Conservation (phyloP, 2,797 vertebrate genomes). For the Arnoldichthys spilopterus region DNA sequence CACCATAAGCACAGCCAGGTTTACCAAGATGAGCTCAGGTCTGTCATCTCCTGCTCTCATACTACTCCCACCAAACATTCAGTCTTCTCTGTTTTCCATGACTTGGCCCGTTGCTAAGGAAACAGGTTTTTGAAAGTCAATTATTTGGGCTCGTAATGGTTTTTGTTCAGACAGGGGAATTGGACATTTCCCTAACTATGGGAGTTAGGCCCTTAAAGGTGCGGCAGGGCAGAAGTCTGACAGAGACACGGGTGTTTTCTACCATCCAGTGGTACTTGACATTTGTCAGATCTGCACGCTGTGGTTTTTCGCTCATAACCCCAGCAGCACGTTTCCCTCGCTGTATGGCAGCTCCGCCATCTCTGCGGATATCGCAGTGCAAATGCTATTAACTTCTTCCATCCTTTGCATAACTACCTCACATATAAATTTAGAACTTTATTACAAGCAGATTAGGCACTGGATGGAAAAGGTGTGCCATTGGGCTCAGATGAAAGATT, state of each 20-base stretch:
- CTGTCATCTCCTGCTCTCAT: background rate
- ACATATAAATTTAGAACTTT: constrained; percentile 55
- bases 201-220: constrained; percentile 73
- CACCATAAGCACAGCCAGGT: background rate
- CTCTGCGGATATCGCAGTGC: constrained; percentile 61
- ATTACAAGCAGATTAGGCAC: constrained; percentile 55
- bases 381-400: constrained; percentile 73
- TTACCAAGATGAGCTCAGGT: background rate
- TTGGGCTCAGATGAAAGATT: constrained; percentile 20
- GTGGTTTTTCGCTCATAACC: constrained; percentile 68
- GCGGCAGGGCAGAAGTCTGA: constrained; percentile 68
- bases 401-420: constrained; percentile 54
- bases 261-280: constrained; percentile 78
- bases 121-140: constrained; percentile 75
- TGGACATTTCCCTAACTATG: constrained; percentile 76
- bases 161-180: constrained; percentile 75
- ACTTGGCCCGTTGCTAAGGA: constrained; percentile 58
- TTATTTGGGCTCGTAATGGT: constrained; percentile 84
- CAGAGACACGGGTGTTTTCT: constrained; percentile 64
- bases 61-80: constrained; percentile 17
- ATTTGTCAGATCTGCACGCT: constrained; percentile 74
- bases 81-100: constrained; percentile 38
- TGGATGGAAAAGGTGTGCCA: constrained; percentile 43
- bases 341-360: constrained; percentile 64
- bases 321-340: constrained; percentile 62